Percentiles rank a stretch among this genome's conserved stretches.
Conservation (phyloP, 1,140 invertebrate species). For the Brachionus sp. region DNA sequence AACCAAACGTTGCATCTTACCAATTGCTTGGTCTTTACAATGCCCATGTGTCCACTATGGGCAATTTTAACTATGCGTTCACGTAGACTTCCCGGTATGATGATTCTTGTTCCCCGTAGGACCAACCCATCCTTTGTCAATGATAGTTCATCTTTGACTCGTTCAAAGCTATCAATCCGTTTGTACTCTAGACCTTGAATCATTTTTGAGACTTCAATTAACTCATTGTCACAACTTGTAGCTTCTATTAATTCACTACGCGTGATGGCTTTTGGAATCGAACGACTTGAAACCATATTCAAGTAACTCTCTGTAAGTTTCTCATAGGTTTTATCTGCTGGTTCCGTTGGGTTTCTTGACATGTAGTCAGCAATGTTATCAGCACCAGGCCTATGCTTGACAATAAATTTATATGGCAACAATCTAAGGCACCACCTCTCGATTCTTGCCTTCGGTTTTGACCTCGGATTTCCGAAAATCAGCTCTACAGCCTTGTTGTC, state of each 20-base stretch:
- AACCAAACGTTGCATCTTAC: constrained; percentile 63
- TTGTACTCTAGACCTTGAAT: neutral
- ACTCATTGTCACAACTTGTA: neutral
- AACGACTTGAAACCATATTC: neutral
- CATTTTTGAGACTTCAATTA: neutral
- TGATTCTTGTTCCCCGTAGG: constrained; percentile 52
- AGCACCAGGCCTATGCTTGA: neutral
- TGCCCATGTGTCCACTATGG: constrained; percentile 61
- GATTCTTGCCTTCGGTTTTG: neutral
- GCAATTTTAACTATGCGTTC: constrained; percentile 55
- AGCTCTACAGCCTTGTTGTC: too few relatives aligned
- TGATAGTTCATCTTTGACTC: neutral
- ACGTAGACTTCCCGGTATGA: constrained; percentile 58
- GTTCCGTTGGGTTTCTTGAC: neutral
- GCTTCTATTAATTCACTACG: neutral
- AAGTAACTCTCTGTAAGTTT: neutral
- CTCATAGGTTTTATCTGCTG: neutral
- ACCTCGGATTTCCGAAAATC: neutral
- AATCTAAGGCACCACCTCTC: neutral
- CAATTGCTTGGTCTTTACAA: constrained; percentile 62
- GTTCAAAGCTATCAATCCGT: neutral
- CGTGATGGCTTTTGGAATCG: neutral
- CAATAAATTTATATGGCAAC: neutral
- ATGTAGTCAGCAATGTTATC: neutral
- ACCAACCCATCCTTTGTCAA: neutral